A percentile compares a stretch with the other conserved stretches of the same genome.
phyloP scores from a whole-genome alignment of 2,797 vertebrate species.

The Scarus forsteni region DNA sequence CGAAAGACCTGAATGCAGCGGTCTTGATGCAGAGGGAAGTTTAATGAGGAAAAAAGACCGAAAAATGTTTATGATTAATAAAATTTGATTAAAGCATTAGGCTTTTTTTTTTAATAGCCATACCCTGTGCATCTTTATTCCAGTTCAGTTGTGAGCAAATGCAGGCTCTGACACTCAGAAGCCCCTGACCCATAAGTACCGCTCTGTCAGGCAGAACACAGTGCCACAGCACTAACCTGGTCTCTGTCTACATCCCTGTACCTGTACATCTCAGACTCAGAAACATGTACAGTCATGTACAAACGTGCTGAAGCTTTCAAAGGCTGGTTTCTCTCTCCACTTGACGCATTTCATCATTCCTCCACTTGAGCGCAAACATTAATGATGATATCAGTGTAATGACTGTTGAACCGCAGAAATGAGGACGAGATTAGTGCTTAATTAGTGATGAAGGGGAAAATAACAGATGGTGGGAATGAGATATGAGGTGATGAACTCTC shows the following conservation, averaged over 20 bases:
- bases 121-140: too few species aligned
- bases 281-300: constrained; percentile 3
- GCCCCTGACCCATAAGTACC: background rate
- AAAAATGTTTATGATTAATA: too few species aligned
- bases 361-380: constrained; percentile 1
- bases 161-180: background rate
- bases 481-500: constrained; percentile 53
- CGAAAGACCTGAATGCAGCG: too few species aligned
- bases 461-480: constrained; percentile 59
- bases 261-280: background rate
- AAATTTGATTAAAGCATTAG: too few species aligned
- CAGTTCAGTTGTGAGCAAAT: too few species aligned
- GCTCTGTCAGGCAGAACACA: background rate
- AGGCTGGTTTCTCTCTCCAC: constrained; percentile 4
- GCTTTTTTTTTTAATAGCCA: too few species aligned
- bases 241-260: background rate
- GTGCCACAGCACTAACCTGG: background rate
- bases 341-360: constrained; percentile 9
- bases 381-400: constrained; percentile 28
- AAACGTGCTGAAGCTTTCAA: constrained; percentile 7
- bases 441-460: constrained; percentile 51
- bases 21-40: too few species aligned
- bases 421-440: constrained; percentile 53
- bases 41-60: too few species aligned
- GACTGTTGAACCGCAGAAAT: constrained; percentile 40